phyloP scores from a whole-genome alignment of 2,888 invertebrate species.

The Sesamia inferens region DNA sequence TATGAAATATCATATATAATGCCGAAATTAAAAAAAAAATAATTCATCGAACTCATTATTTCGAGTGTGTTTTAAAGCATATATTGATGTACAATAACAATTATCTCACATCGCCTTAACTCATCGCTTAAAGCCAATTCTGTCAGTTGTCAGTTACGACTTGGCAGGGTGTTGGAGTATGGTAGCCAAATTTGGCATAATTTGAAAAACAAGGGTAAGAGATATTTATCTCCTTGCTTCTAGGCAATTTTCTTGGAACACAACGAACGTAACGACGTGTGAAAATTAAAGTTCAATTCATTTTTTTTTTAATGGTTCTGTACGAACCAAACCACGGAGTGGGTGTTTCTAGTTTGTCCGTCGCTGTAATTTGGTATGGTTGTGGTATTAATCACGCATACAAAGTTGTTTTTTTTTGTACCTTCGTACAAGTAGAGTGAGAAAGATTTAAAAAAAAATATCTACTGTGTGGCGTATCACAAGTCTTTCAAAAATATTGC shows the following conservation, averaged over 20 bases:
- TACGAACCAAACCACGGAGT: background rate
- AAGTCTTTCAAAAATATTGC: background rate
- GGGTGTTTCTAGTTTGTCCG: background rate
- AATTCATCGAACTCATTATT: background rate
- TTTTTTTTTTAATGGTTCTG: too few species aligned
- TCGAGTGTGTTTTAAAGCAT: background rate
- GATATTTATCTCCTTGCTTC: background rate
- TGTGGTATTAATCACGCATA: background rate
- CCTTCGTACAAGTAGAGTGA: background rate
- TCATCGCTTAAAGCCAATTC: conserved; percentile 10
- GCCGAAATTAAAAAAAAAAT: background rate
- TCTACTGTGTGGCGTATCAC: background rate
- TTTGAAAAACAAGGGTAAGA: background rate
- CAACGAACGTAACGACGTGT: background rate
- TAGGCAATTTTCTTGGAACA: background rate
- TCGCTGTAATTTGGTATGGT: background rate
- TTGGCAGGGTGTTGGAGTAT: conserved; percentile 11
- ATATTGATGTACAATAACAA: background rate
- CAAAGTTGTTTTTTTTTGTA: background rate
- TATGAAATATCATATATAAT: too few species aligned
- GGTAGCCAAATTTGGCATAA: conserved; percentile 2
- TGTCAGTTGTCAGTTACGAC: conserved; percentile 13
- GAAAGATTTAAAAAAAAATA: background rate
- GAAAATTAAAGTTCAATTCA: background rate
- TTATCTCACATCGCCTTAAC: background rate